Conservation (phyloP, 53 echinoderm and acorn worm genomes). For the Apostichopus leukothele region DNA sequence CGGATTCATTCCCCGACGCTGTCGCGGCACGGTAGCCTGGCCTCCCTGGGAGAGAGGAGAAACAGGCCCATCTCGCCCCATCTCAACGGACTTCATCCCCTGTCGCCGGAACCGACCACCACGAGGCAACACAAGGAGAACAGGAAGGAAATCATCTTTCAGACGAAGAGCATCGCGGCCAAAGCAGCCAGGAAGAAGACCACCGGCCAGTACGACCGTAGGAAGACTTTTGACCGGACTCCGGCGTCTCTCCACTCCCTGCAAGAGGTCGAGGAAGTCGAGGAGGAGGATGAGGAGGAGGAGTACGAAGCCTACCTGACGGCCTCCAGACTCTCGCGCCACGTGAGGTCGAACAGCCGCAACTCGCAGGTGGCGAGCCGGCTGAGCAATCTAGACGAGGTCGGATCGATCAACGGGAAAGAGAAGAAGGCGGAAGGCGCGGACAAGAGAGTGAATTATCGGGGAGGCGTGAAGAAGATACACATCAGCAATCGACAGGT, state of each 20-base stretch:
- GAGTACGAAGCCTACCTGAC: constrained; percentile 40
- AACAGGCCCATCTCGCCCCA: neutral
- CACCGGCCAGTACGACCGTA: constrained; percentile 57
- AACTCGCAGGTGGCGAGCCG: constrained; percentile 7
- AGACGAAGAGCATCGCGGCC: constrained; percentile 88
- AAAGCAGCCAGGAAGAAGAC: constrained; percentile 87
- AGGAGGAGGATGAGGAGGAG: constrained; percentile 24
- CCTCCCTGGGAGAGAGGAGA: constrained; percentile 15
- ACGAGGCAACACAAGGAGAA: constrained; percentile 3
- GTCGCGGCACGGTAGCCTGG: constrained; percentile 13
- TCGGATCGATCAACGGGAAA: neutral
- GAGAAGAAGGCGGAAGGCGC: constrained; percentile 54
- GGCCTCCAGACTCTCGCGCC: constrained; percentile 59
- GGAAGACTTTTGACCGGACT: constrained; percentile 54
- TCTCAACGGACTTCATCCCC: neutral
- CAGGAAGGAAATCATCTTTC: constrained; percentile 78
- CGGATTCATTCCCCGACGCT: constrained; percentile 15
- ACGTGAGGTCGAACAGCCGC: constrained; percentile 52
- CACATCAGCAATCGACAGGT: constrained; percentile 40
- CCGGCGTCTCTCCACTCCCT: constrained; percentile 62
- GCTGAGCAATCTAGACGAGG: constrained; percentile 52
- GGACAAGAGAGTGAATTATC: constrained; percentile 55
- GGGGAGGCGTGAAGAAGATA: constrained; percentile 51
- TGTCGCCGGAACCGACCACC: neutral
- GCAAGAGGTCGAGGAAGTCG: constrained; percentile 65